These are phyloP conservation scores for Scomber scombrus DNA, from an alignment of 2,113 vertebrate genomes.

Conservation along the genomic window DNA sequence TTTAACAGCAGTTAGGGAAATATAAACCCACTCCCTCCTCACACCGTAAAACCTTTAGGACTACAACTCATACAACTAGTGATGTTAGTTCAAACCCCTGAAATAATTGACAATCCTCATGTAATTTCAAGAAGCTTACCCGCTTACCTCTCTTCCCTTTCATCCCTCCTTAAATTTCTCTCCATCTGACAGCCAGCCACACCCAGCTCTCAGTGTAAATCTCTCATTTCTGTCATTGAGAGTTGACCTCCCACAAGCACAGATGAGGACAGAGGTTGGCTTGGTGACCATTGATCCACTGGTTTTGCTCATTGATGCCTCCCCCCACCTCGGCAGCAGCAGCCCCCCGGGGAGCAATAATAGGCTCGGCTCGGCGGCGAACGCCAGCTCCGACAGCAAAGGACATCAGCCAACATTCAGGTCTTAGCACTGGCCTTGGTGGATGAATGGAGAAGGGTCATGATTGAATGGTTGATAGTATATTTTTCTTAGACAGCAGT, in stretches of 20 bases:
- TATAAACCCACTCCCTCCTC: not conserved
- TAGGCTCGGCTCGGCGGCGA: not conserved
- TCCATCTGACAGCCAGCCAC: not conserved
- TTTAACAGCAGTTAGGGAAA: slow-evolving; percentile 19
- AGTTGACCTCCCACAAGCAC: slow-evolving; percentile 29
- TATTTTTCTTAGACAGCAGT: too few relatives aligned
- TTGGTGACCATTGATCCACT: slow-evolving; percentile 57
- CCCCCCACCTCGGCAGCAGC: slow-evolving; percentile 24
- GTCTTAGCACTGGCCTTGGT: not conserved
- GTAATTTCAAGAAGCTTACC: too few relatives aligned
- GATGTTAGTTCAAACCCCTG: slow-evolving; percentile 19
- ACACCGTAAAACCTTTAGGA: not conserved
- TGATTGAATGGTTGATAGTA: too few relatives aligned
- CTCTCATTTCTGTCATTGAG: not conserved
- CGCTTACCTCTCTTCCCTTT: not conserved
- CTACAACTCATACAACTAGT: not conserved
- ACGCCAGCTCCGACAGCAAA: slow-evolving; percentile 5
- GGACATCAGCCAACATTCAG: slow-evolving; percentile 12
- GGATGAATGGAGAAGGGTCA: slow-evolving; percentile 1
- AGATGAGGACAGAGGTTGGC: slow-evolving; percentile 26
- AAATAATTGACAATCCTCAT: too few relatives aligned
- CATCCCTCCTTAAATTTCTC: not conserved
- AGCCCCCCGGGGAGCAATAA: slow-evolving; percentile 26
- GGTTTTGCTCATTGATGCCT: not conserved
- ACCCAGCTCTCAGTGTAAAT: slow-evolving; percentile 4